Conservation (phyloP, 1,140 invertebrate species). For the Octopus sinensis region DNA sequence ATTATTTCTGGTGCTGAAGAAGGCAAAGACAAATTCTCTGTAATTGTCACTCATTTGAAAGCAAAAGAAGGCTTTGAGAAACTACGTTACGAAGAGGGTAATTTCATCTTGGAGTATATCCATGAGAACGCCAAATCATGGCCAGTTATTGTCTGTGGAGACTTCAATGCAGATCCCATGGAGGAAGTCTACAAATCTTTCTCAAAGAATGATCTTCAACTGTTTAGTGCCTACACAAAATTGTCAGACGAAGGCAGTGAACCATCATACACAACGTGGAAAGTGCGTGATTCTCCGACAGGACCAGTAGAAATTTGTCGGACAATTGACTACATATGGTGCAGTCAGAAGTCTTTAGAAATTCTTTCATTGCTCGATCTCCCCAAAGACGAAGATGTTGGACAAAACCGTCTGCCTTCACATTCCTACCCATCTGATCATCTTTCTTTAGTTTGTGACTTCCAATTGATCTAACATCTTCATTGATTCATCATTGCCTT, state of each 20-base stretch:
- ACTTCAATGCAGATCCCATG: conserved; percentile 75
- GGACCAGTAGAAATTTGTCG: conserved; percentile 64
- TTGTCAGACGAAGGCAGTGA: conserved; percentile 54
- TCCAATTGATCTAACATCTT: conserved; percentile 43
- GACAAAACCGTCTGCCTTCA: conserved; percentile 68
- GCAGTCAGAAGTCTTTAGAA: conserved; percentile 62
- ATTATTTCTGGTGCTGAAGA: conserved; percentile 12
- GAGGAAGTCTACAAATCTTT: conserved; percentile 68
- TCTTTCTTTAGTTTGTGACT: conserved; percentile 73
- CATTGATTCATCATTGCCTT: not conserved
- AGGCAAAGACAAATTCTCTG: conserved; percentile 59
- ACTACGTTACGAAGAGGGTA: conserved; percentile 73
- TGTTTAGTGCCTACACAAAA: conserved; percentile 55
- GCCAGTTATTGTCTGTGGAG: conserved; percentile 70
- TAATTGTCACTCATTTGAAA: conserved; percentile 76
- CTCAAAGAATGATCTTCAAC: conserved; percentile 28
- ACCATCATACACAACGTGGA: conserved; percentile 77
- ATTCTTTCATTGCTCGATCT: conserved; percentile 66
- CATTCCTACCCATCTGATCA: conserved; percentile 76
- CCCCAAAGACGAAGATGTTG: conserved; percentile 69
- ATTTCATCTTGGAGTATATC: conserved; percentile 69
- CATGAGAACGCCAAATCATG: conserved; percentile 53
- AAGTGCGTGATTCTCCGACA: conserved; percentile 61
- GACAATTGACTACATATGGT: conserved; percentile 80
- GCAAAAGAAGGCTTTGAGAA: conserved; percentile 63